A percentile compares a stretch with the other conserved stretches of the same genome.
Conservation (phyloP, 2,797 vertebrate genomes). For the Notolabrus celidotus region DNA sequence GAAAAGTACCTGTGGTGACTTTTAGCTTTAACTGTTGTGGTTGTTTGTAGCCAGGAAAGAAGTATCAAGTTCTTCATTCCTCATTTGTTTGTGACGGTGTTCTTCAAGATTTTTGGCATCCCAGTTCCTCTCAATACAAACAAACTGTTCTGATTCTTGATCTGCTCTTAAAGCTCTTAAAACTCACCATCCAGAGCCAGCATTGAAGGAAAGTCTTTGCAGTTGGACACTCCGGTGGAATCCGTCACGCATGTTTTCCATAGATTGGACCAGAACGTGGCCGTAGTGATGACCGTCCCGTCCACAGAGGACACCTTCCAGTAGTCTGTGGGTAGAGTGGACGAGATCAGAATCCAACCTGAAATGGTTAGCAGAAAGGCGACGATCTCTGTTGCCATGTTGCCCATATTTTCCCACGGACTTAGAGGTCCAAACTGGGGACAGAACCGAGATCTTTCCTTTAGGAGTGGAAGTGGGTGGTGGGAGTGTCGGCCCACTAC, state of each 20-base stretch:
- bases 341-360: constrained; percentile 94
- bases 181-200: constrained; percentile 92
- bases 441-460: constrained; percentile 29
- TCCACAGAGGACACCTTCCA: constrained; percentile 97
- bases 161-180: neutral
- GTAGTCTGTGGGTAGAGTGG: constrained; percentile 94
- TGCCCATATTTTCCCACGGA: constrained; percentile 79
- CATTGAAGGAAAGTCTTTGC: constrained; percentile 97
- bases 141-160: too few relatives aligned
- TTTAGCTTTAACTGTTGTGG: too few relatives aligned
- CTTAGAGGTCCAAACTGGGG: constrained; percentile 14
- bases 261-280: constrained; percentile 95
- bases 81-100: too few relatives aligned
- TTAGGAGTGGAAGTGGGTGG: constrained; percentile 26
- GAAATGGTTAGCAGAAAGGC: constrained; percentile 89
- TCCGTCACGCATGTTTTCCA: constrained; percentile 98
- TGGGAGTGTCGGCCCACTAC: constrained; percentile 44
- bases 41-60: too few relatives aligned
- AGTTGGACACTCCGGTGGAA: constrained; percentile 95
- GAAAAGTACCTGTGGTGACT: too few relatives aligned
- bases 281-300: constrained; percentile 96
- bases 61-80: too few relatives aligned
- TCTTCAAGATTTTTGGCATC: too few relatives aligned
- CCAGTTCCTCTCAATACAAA: too few relatives aligned
- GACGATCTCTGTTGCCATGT: constrained; percentile 89